These are phyloP conservation scores for Pocillopora damicornis DNA, from an alignment of 64 coral and sea anemone species.

Conservation along the genomic window DNA sequence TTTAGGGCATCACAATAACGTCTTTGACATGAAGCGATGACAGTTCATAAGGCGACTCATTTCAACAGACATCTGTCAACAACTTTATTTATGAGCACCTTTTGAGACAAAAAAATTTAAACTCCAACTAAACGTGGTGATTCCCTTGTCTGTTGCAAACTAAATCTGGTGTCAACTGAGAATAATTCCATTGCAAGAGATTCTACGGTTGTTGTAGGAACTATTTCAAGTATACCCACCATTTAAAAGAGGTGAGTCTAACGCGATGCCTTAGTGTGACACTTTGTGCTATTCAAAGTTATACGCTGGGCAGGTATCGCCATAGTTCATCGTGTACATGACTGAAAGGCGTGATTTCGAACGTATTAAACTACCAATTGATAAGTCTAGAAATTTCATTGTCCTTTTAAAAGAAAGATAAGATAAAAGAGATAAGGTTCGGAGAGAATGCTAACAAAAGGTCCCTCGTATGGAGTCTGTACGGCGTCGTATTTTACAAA, in stretches of 20 bases:
- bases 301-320: not conserved
- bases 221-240: not conserved
- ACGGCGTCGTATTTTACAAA: not conserved
- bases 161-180: not conserved
- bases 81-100: not conserved
- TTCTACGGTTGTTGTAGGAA: not conserved
- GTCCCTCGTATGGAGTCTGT: not conserved
- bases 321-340: not conserved
- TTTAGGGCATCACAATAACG: not conserved
- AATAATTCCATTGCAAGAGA: not conserved
- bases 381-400: constrained; percentile 1
- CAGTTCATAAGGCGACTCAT: not conserved
- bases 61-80: constrained; percentile 36
- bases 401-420: not conserved
- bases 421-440: not conserved
- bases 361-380: not conserved
- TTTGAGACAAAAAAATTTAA: not conserved
- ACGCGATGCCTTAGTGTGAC: too few relatives aligned
- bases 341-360: too few relatives aligned
- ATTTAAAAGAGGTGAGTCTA: not conserved
- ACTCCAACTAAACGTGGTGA: not conserved
- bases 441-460: not conserved
- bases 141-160: constrained; percentile 8
- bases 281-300: not conserved
- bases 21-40: constrained; percentile 13